Evolutionary conservation across 2,888 invertebrate species (phyloP), one percentile per base, ranked within the genome.

Genomic region (Exocentrus adspersus): DNA sequence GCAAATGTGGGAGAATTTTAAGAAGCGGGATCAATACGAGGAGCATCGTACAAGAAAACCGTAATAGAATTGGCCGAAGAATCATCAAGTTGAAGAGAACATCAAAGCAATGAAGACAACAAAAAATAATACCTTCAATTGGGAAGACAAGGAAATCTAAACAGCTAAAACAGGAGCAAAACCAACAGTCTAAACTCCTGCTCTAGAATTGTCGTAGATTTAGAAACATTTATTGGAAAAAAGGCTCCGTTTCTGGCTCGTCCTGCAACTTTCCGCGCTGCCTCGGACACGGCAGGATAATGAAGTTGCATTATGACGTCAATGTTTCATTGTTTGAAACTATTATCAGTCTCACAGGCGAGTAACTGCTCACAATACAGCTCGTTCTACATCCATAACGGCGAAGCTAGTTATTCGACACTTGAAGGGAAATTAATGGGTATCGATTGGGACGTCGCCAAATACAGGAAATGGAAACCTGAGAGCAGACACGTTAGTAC

Each of bases 341-440:
- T 51, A 77, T 77, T 77, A 76, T 77, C 77, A 72, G 75, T 74
- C 74, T 75, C 75, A 77, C 75, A 67, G 76, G 46, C 75, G 75
- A 77, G 71, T 76, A 75, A 70, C 72, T 73, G 70, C 67, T 74
- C 68, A 77, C 75, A 77, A 77, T 76, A 73, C 71, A 72, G 66
- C 50, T 57, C 62, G 56, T 57, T 65, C 46, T n/a, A 46, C 67
- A 66, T 64, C 71, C 71, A 68, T 65, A 72, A 63, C 68, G 68
- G 62, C 50, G 37, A 17, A 32, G 57, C 46, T 60, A 68, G 72
- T 74, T 70, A 65, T 65, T 67, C 67, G 69, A 74, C 71, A 73
- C 67, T 71, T 69, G 67, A 64, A 50, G 65, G 70, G 68, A 73
- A 75, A 75, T 75, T 75, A 75, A 71, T 71, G 45, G 56, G 54